Evolutionary conservation across 2,797 vertebrate genomes (phyloP), one percentile per base, ranked within the genome.

Genomic region (Taenioides sp.): DNA sequence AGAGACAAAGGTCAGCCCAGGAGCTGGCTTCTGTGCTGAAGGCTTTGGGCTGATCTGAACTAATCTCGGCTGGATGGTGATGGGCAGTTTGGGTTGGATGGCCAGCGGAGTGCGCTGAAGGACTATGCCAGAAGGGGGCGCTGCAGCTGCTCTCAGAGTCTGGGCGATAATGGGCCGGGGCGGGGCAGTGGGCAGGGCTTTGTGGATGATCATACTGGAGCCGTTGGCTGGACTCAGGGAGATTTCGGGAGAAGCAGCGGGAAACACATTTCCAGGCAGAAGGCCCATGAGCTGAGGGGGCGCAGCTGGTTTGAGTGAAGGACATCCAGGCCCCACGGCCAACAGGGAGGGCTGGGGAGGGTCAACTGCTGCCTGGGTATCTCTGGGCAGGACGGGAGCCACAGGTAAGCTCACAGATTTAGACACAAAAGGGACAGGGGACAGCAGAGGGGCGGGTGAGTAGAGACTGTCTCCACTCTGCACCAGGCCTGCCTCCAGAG

Each of bases 31-130:
- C 52, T 93, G 94, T 40, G 89, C 92, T 1, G 86, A 70, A 9
- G 91, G 92, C 70, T 95, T 95, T 66, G 94, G 94, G 78, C 93
- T 95, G 4, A 95, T 95, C 67, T 95, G 94, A 54, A 95, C 92
- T 70, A 95, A 79, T 63, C 93, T 86, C 55, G 94, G 93, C 77
- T 95, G 94, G 28, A 95, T 95, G 87, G 86, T 95, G 81, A 95
- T 84, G 20, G 92, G 93, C 71, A 94, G 83, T 80, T 95, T 95
- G 82, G 93, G 93, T 28, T 95, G 94, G 72, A 95, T 95, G 23
- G 86, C 90, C 23, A 92, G 84, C 0, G 91, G 93, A 1, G 84
- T 91, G 0, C 91, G 91, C 76, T 94, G 93, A 65, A 93, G 74
- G 61, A 93, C 49, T 31, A 94, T 85, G 64, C 91, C 90, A 0